These are phyloP conservation scores for Tachina lurida DNA, from an alignment of 2,888 invertebrate species.

Conservation along the genomic window DNA sequence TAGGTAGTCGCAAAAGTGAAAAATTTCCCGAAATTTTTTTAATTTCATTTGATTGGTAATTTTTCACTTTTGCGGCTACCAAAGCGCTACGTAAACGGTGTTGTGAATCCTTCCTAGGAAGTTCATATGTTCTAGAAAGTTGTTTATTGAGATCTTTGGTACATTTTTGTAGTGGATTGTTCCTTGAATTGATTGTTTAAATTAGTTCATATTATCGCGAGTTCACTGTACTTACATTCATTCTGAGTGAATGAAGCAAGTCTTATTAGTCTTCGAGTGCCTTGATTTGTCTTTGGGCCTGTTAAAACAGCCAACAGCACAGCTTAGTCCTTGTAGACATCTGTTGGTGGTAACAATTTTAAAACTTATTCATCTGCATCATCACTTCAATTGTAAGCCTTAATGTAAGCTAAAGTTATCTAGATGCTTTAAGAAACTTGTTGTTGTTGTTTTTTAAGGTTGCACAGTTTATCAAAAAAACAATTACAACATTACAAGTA, in stretches of 20 bases:
- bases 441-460: conserved; percentile 5
- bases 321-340: conserved; percentile 37
- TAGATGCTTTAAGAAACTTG: conserved; percentile 3
- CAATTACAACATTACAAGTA: background rate
- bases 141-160: too few species aligned
- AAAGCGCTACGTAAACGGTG: too few species aligned
- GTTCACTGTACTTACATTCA: too few species aligned
- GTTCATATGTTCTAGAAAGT: too few species aligned
- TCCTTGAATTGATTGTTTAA: too few species aligned
- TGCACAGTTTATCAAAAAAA: background rate
- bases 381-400: background rate
- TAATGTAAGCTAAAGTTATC: background rate
- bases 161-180: too few species aligned
- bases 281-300: conserved; percentile 33
- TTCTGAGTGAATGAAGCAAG: background rate
- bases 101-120: too few species aligned
- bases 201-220: too few species aligned
- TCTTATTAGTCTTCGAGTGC: background rate
- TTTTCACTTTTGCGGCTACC: too few species aligned
- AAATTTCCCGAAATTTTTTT: too few species aligned
- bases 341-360: conserved; percentile 33
- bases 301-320: conserved; percentile 14
- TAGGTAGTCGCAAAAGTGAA: too few species aligned
- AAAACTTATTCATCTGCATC: conserved; percentile 28
- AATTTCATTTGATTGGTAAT: too few species aligned